Conservation (phyloP, 1,140 invertebrate genomes). For the Orchesella cincta region DNA sequence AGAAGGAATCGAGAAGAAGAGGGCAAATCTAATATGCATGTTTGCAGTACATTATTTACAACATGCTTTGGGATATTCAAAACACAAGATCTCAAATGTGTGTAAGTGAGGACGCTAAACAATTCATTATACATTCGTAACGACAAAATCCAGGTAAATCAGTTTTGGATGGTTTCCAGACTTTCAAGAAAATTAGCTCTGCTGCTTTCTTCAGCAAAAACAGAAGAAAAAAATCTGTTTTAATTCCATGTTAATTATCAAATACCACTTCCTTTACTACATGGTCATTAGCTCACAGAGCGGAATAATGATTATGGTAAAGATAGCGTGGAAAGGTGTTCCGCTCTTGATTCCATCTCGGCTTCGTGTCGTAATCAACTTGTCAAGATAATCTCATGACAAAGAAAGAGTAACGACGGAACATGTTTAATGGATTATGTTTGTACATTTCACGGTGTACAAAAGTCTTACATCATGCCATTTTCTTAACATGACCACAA, state of each 20-base stretch:
- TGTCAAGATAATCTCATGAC: conserved; percentile 22
- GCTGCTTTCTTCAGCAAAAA: too few relatives aligned
- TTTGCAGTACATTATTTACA: too few relatives aligned
- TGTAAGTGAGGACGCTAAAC: not conserved
- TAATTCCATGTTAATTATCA: not conserved
- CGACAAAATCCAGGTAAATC: too few relatives aligned
- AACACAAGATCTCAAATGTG: not conserved
- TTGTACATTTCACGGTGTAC: too few relatives aligned
- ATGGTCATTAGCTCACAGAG: not conserved
- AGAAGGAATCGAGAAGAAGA: too few relatives aligned
- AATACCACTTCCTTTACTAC: not conserved
- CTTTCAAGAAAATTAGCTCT: too few relatives aligned
- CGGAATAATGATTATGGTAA: not conserved
- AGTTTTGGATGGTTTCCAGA: too few relatives aligned
- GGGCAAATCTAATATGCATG: too few relatives aligned
- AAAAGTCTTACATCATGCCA: not conserved
- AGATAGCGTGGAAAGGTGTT: conserved; percentile 20
- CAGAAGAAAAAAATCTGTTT: not conserved
- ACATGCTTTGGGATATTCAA: not conserved
- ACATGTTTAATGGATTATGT: too few relatives aligned
- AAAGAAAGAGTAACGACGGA: too few relatives aligned
- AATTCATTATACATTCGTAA: not conserved
- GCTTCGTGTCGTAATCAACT: conserved; percentile 1
- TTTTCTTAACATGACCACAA: not conserved
- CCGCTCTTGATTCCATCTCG: not conserved